Evolutionary conservation across 2,113 vertebrate species (phyloP), one percentile per base, ranked within the genome.

Genomic region (Eurypyga helias): DNA sequence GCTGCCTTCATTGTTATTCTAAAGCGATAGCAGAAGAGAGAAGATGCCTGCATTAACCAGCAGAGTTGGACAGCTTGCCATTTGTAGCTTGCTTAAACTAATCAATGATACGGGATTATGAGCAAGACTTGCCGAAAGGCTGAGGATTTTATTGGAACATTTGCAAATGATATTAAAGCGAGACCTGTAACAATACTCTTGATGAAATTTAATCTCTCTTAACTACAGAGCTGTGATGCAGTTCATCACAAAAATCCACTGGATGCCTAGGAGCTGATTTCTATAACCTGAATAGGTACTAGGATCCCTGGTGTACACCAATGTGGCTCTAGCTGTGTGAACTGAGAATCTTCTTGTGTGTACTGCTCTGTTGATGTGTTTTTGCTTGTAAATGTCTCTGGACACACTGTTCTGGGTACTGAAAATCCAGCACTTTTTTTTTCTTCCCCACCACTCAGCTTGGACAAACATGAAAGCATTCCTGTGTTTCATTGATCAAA

Each of bases 1-100:
- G 76, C 83, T 92, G 80, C 67, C 25, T 81, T 92, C 93, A 90
- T 95, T 97, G 79, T 86, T 89, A 79, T 72, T 96, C 93, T 84
- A 48, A 87, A 89, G 88, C 82, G 87, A 62, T 1, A 66, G 86
- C 33, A 86, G 49, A 86, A 13, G 76, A 92, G 91, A 48, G 71
- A 46, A 93, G 79, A 70, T 23, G 86, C 43, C 54, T 75, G 60
- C 92, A 57, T 92, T 86, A 81, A 46, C 72, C 76, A 73, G 87
- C 54, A 26, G 58, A 36, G 15, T 45, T 1, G 45, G 92, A 78
- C 90, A 81, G 48, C 49, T 83, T 89, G 83, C 65, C 61, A 33
- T 94, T 90, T 89, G 88, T 54, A 85, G 60, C 69, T 90, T 72
- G 75, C 83, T 91, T 87, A 79, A 95, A 87, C 66, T 88, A 38